Percentiles rank a stretch among this genome's conserved stretches.
Evolutionary conservation across 2,797 vertebrate genomes (phyloP).

Genomic region (Morus bassanus): DNA sequence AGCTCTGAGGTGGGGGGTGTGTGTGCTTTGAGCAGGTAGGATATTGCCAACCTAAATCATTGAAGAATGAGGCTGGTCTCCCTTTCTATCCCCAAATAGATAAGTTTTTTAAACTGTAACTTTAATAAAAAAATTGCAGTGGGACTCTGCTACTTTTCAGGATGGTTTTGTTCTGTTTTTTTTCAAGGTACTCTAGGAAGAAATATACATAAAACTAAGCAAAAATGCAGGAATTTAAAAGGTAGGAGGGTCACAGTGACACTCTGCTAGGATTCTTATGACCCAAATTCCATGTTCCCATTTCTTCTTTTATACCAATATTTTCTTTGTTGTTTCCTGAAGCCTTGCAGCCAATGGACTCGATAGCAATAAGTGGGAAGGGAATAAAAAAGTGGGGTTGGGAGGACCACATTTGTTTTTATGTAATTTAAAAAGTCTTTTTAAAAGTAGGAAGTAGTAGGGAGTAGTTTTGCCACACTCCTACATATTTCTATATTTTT

Average conservation of each 20-base stretch:
- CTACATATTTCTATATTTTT: background rate
- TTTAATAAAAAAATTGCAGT: fast-evolving
- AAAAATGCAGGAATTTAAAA: background rate
- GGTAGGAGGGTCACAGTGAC: background rate
- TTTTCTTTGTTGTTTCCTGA: background rate
- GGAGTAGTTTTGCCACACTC: background rate
- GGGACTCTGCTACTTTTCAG: background rate
- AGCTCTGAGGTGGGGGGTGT: background rate
- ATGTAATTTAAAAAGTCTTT: background rate
- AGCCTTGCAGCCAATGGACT: background rate
- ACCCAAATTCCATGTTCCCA: background rate
- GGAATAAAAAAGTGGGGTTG: background rate
- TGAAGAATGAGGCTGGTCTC: background rate
- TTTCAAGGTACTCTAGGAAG: background rate
- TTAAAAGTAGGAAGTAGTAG: background rate
- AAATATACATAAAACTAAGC: background rate
- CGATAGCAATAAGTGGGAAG: background rate
- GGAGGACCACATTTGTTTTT: background rate
- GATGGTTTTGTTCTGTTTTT: background rate
- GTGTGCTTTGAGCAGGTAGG: background rate
- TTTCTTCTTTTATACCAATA: background rate
- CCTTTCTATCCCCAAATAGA: background rate
- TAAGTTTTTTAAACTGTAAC: background rate
- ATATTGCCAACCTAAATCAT: background rate
- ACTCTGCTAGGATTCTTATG: background rate